phyloP scores from a whole-genome alignment of 2,797 vertebrate genomes.

The Malurus splendens region DNA sequence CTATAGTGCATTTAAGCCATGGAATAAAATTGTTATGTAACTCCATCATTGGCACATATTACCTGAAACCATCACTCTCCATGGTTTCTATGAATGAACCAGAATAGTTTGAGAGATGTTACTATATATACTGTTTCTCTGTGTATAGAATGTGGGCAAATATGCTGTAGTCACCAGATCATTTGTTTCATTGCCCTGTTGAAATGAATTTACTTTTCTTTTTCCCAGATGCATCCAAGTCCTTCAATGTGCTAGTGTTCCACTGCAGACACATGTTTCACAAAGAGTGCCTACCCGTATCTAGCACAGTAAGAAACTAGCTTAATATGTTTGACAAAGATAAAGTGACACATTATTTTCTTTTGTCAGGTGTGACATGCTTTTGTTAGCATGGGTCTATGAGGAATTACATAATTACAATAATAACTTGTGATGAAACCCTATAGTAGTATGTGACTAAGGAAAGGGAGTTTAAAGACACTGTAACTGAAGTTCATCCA shows the following conservation, averaged over 20 bases:
- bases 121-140: background rate
- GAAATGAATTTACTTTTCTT: background rate
- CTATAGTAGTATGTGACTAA: background rate
- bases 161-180: background rate
- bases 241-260: conserved; percentile 90
- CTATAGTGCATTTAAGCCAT: background rate
- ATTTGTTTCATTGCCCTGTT: background rate
- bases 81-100: background rate
- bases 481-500: background rate
- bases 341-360: background rate
- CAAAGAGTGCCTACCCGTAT: conserved; percentile 90
- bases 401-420: background rate
- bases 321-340: background rate
- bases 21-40: background rate
- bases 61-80: background rate
- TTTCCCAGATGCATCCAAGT: conserved; percentile 85
- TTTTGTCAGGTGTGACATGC: background rate
- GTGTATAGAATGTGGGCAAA: background rate
- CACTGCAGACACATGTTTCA: conserved; percentile 99
- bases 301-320: conserved; percentile 80
- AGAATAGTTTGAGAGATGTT: background rate
- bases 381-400: background rate
- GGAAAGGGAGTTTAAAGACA: background rate
- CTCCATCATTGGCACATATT: background rate
- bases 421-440: background rate